Evolutionary conservation across 1,140 invertebrate genomes (phyloP).

Genomic region (Hycleus phaleratus): DNA sequence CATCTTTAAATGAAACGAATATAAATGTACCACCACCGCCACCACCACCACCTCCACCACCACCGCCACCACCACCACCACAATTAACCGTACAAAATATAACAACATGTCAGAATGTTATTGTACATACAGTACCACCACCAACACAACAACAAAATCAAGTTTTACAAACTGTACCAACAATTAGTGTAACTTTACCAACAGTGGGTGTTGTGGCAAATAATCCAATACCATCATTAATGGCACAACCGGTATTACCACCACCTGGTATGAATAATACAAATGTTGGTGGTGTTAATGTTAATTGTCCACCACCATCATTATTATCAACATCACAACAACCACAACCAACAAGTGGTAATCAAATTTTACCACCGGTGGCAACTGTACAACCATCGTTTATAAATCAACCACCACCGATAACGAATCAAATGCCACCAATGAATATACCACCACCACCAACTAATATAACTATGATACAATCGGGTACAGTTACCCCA

Average conservation of each 20-base stretch:
- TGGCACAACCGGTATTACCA: constrained; percentile 39
- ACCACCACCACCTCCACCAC: constrained; percentile 36
- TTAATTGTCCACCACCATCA: constrained; percentile 35
- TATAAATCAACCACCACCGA: constrained; percentile 28
- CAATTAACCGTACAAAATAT: constrained; percentile 7
- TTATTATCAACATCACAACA: constrained; percentile 33
- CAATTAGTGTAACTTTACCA: background rate
- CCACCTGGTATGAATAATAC: constrained; percentile 41
- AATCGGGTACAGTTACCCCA: background rate
- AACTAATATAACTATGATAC: constrained; percentile 30
- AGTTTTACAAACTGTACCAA: background rate
- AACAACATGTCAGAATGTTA: constrained; percentile 7
- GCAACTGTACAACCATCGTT: constrained; percentile 4
- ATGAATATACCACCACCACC: constrained; percentile 43
- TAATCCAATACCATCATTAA: constrained; percentile 35
- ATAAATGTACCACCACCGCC: constrained; percentile 34
- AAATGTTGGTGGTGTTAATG: constrained; percentile 35
- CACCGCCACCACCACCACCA: constrained; percentile 18
- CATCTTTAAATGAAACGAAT: constrained; percentile 26
- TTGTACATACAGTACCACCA: constrained; percentile 20
- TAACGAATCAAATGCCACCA: constrained; percentile 38
- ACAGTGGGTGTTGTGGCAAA: constrained; percentile 16
- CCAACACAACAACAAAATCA: background rate
- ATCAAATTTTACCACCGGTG: background rate
- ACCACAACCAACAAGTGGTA: constrained; percentile 24